These are phyloP conservation scores for Nasonia oneida DNA, from an alignment of 2,888 invertebrate species.

Conservation along the genomic window DNA sequence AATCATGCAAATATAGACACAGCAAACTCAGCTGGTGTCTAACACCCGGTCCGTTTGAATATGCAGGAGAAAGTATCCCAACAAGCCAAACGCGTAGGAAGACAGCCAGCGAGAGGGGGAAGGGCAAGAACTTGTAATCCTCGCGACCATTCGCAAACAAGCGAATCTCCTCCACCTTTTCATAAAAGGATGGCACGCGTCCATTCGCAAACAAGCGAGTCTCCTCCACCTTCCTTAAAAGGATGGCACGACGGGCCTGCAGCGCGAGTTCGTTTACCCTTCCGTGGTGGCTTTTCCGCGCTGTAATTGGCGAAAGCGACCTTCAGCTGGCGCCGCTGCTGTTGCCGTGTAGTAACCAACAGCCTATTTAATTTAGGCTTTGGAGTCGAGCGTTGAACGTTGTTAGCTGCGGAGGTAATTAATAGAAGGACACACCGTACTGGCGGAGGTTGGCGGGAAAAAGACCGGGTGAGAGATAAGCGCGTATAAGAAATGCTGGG, in stretches of 20 bases:
- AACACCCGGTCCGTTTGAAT: not conserved
- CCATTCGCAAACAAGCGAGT: slow-evolving; percentile 34
- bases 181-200: not conserved
- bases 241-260: not conserved
- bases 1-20: not conserved
- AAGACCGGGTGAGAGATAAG: slow-evolving; percentile 17
- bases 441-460: not conserved
- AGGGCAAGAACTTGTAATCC: slow-evolving; percentile 33
- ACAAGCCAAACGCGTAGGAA: slow-evolving; percentile 18
- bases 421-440: slow-evolving; percentile 35
- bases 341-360: not conserved
- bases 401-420: slow-evolving; percentile 42
- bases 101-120: slow-evolving; percentile 16
- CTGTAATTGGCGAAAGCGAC: slow-evolving; percentile 47
- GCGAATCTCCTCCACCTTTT: slow-evolving; percentile 14
- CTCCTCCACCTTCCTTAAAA: not conserved
- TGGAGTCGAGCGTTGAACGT: slow-evolving; percentile 24
- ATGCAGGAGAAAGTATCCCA: slow-evolving; percentile 7
- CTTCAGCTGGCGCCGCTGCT: slow-evolving; percentile 23
- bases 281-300: slow-evolving; percentile 24
- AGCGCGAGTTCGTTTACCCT: slow-evolving; percentile 30
- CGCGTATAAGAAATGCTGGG: slow-evolving; percentile 28
- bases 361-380: slow-evolving; percentile 42
- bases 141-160: slow-evolving; percentile 17
- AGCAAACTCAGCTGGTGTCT: not conserved